Evolutionary conservation across 2,888 invertebrate species (phyloP).

Genomic region (Acrobeloides nanus): DNA sequence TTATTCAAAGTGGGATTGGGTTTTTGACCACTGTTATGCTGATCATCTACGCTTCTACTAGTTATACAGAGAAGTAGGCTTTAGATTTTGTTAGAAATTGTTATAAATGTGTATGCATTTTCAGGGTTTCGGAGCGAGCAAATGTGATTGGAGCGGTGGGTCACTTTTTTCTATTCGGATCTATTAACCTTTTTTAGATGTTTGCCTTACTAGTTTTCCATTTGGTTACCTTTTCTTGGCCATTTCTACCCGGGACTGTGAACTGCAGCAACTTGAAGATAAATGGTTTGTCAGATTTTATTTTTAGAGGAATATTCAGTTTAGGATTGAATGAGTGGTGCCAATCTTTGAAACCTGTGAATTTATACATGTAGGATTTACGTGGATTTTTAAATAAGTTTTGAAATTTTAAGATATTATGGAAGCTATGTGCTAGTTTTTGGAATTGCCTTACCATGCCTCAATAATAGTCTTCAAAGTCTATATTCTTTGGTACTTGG

Average conservation of each 20-base stretch:
- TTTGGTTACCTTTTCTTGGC: conserved; percentile 30
- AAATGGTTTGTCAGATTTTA: conserved; percentile 9
- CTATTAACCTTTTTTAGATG: no score
- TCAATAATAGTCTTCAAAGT: conserved; percentile 34
- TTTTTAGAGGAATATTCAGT: no score
- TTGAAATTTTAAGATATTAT: conserved; percentile 19
- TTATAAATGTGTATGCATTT: neutral
- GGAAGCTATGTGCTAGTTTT: conserved; percentile 23
- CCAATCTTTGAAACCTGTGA: no score
- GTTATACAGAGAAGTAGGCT: conserved; percentile 26
- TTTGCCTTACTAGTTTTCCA: conserved; percentile 28
- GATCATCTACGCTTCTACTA: conserved; percentile 28
- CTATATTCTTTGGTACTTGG: conserved; percentile 28
- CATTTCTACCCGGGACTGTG: conserved; percentile 27
- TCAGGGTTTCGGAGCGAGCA: conserved; percentile 24
- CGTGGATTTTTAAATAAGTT: no score
- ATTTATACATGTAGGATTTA: no score
- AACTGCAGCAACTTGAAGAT: conserved; percentile 17
- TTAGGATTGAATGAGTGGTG: no score
- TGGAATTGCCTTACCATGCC: conserved; percentile 25
- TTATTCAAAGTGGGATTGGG: conserved; percentile 26
- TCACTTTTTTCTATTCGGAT: no score
- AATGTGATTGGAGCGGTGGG: conserved; percentile 26
- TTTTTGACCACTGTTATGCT: conserved; percentile 25
- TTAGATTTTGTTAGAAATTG: conserved; percentile 5